Conservation (phyloP, 2,113 vertebrate genomes). For the Perca flavescens region DNA sequence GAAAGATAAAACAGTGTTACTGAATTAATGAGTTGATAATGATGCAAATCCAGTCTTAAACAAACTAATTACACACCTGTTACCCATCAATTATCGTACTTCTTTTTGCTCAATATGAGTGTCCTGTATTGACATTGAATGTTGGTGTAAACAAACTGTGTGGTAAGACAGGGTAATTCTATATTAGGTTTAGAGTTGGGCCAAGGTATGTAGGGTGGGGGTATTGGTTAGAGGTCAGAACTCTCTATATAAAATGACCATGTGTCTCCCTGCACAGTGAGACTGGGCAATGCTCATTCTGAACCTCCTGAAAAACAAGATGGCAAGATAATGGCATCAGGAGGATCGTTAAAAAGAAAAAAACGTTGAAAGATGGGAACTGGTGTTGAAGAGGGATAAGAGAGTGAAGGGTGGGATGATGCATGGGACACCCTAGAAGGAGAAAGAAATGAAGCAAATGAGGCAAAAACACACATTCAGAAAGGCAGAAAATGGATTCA, state of each 20-base stretch:
- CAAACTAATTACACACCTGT: background rate
- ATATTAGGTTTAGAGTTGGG: background rate
- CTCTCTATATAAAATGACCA: conserved; percentile 19
- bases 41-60: background rate
- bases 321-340: background rate
- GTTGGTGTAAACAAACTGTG: background rate
- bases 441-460: conserved; percentile 12
- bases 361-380: background rate
- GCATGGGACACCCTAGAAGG: background rate
- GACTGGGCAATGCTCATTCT: background rate
- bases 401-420: background rate
- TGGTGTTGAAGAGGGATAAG: too few species aligned
- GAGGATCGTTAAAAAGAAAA: background rate
- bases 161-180: background rate
- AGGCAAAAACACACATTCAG: conserved; percentile 22
- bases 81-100: background rate
- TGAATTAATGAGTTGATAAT: background rate
- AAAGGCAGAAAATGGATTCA: conserved; percentile 17
- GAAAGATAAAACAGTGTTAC: background rate
- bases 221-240: background rate
- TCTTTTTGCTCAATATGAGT: background rate
- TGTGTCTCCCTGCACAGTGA: background rate
- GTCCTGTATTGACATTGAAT: background rate
- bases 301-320: conserved; percentile 26
- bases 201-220: background rate